A percentile compares a stretch with the other conserved stretches of the same genome.
phyloP scores from a whole-genome alignment of 2,797 vertebrate genomes.

The Micropoecilia bifurca region DNA sequence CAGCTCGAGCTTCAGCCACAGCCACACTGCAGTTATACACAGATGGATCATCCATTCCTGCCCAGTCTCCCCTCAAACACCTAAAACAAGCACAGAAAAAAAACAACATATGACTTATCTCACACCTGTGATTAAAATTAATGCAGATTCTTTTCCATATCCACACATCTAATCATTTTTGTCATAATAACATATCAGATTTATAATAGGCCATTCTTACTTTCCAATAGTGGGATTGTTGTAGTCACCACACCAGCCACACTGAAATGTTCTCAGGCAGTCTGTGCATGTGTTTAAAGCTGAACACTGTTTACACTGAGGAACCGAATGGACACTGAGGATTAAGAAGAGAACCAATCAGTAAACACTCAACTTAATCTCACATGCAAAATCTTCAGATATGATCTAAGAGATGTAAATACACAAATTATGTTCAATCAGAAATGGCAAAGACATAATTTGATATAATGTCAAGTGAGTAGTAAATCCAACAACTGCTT shows the following conservation, averaged over 20 bases:
- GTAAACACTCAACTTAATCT: neutral
- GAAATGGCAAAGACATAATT: neutral
- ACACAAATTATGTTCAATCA: neutral
- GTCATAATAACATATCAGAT: neutral
- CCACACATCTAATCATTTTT: neutral
- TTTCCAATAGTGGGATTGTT: constrained; percentile 93
- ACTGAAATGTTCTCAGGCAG: constrained; percentile 90
- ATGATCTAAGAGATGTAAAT: neutral
- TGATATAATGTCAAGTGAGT: neutral
- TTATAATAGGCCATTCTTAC: constrained; percentile 65
- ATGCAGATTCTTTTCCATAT: neutral
- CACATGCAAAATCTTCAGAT: neutral
- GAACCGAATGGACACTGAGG: constrained; percentile 90
- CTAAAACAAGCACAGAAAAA: constrained; percentile 61
- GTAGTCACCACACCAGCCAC: constrained; percentile 93
- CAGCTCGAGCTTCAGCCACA: constrained; percentile 82
- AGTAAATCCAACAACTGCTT: neutral
- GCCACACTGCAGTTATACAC: constrained; percentile 88
- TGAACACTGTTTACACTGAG: constrained; percentile 89
- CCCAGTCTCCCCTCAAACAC: constrained; percentile 91
- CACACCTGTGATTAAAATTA: neutral
- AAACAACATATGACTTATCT: neutral
- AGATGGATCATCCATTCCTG: constrained; percentile 82
- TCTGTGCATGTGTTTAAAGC: constrained; percentile 85
- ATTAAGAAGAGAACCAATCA: neutral